Base-by-base conservation (phyloP, 2,113 vertebrate genomes). In the Nothoprocta perdicaria region DNA sequence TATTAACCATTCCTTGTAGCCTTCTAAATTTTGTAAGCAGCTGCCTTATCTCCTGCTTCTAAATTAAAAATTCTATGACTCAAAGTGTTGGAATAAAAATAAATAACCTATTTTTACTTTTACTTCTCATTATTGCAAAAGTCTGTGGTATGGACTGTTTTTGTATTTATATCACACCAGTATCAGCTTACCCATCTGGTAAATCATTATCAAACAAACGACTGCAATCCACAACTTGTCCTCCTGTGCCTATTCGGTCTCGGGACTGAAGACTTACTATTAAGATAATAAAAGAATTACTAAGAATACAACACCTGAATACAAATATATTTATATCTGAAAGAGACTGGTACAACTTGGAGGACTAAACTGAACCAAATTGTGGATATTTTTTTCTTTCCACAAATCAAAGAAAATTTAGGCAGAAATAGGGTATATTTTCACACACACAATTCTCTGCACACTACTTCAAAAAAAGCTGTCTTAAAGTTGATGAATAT, bases 181-280 rank as follows among this genome's bases (percentile, higher is more conserved):
- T 46, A 24, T 52, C 46, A 62, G 52, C 98, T 98, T 96, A 99
- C 99, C 99, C 99, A 41, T 99, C 99, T 17, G 99, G 99, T 82
- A 99, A 98, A 92, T 99, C 99, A 68, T 99, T 99, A 94, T 99
- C 98, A 82, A 99, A 99, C 58, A 99, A 97, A 38, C 99, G 98
- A 95, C 98, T 99, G 97, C 99, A 99, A 86, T 99, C 99, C 86
- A 99, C 98, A 81, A 99, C 99, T 69, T 99, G 98, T 65, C 99
- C 99, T 96, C 98, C 99, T 43, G 98, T 98, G 88, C 99, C 99
- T 88, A 99, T 99, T 55, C 99, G 98, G 96, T 99, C 99, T 96
- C 99, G 98, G 92, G 99, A 99, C 95, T 99, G 99, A 82, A 99
- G 98, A 96, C 99, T 99, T 93, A 99, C 99, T 99, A 95, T 96